These are phyloP conservation scores for Eubasilissa regina DNA, from an alignment of 1,140 invertebrate species.

Conservation along the genomic window DNA sequence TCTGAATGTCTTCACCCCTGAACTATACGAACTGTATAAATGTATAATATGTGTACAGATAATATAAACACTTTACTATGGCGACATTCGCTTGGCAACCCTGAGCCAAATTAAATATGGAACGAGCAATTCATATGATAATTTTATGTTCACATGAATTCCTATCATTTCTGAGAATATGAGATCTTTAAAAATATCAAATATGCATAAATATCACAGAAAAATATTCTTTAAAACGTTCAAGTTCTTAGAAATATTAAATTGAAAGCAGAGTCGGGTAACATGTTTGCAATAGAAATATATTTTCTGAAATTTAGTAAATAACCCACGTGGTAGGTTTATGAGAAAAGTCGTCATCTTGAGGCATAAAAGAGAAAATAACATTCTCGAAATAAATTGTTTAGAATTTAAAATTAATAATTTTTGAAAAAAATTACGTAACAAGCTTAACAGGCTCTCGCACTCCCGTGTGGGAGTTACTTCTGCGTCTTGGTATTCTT, in stretches of 20 bases:
- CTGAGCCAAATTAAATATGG: conserved; percentile 12
- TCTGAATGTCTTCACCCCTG: no score
- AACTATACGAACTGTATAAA: no score
- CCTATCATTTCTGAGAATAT: conserved; percentile 31
- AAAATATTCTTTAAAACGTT: background rate
- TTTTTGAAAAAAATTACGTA: background rate
- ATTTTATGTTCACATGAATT: conserved; percentile 44
- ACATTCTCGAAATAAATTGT: background rate
- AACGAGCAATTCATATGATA: conserved; percentile 49
- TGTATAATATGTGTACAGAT: no score
- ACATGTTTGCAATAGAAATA: background rate
- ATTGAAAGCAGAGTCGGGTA: background rate
- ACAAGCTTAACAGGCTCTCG: no score
- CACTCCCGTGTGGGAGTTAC: no score
- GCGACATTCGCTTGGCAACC: background rate
- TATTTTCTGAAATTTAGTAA: background rate
- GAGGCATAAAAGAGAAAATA: background rate
- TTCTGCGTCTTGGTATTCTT: background rate
- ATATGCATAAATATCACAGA: conserved; percentile 27
- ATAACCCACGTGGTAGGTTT: background rate
- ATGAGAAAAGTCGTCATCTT: conserved; percentile 9
- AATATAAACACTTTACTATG: background rate
- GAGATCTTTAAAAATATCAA: conserved; percentile 19
- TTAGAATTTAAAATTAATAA: background rate
- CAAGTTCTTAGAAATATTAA: background rate